These are phyloP conservation scores for human (Homo sapiens) DNA, from an alignment of 2,113 vertebrate species.

Conservation along the genomic window GRCh38 chr3:179691501-179692000, in stretches of 20 bases:
- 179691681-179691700: neutral
- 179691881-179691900: neutral
- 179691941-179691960: slow-evolving; percentile 44
- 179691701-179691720: neutral
- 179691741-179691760: neutral
- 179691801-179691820: neutral
- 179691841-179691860: neutral
- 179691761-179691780: neutral
- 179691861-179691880: slow-evolving; percentile 9
- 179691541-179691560: accelerated
- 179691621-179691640: neutral
- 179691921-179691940: neutral
- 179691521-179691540: neutral
- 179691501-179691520: neutral
- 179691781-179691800: neutral
- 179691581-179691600: neutral
- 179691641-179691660: neutral
- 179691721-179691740: neutral
- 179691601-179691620: neutral
- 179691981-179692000: slow-evolving; percentile 42
- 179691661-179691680: neutral
- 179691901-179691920: neutral
- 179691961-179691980: slow-evolving; percentile 21
- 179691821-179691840: neutral
- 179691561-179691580: neutral